Evolutionary conservation across 2,888 invertebrate species (phyloP).

Genomic region (Endomychus coccineus): DNA sequence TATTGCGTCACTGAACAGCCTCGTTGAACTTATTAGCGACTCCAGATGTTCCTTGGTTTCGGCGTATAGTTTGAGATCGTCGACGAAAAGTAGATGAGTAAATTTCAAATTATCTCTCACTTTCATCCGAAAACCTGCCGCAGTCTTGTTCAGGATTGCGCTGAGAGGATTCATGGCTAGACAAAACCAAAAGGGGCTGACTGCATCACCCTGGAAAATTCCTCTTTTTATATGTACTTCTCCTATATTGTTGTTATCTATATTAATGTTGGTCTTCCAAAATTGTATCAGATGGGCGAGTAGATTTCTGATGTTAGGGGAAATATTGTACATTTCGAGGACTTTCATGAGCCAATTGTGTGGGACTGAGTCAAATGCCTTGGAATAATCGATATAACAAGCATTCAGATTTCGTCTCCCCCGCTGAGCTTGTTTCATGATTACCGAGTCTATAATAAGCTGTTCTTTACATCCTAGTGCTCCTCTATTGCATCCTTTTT

Average conservation of each 20-base stretch:
- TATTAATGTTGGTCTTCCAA: constrained; percentile 4
- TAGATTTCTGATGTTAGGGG: background rate
- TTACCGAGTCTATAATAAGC: background rate
- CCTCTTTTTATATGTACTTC: no score
- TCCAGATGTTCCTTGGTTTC: no score
- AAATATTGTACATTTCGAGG: constrained; percentile 1
- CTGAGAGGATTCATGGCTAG: no score
- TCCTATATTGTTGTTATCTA: no score
- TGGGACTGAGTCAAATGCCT: constrained; percentile 2
- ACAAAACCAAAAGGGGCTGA: constrained; percentile 1
- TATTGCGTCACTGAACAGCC: no score
- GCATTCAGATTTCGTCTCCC: no score
- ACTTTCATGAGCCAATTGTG: constrained; percentile 4
- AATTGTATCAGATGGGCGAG: background rate
- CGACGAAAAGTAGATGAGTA: no score
- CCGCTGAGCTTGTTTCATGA: background rate
- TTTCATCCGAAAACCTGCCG: no score
- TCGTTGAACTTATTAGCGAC: no score
- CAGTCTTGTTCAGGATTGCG: no score
- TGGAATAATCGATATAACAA: constrained; percentile 2
- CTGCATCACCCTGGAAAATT: background rate
- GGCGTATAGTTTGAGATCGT: no score
- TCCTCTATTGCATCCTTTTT: no score
- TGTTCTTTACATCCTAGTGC: constrained; percentile 1
- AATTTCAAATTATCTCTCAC: constrained; percentile 1